A percentile compares a stretch with the other conserved stretches of the same genome.
Conservation (phyloP, 2,113 vertebrate species). For the Laticauda laticaudata region DNA sequence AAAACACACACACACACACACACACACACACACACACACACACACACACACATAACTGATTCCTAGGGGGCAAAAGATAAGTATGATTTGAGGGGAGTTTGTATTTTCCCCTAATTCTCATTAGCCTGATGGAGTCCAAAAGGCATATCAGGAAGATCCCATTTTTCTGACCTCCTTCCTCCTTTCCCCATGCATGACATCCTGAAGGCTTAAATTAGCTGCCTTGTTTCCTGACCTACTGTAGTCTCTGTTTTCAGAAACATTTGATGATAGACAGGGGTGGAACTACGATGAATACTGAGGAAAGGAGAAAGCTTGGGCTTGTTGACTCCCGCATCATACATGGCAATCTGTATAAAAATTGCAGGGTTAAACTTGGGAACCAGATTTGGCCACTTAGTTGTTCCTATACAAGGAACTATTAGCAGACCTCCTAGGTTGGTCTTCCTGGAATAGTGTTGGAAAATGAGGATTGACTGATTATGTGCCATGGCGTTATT, state of each 20-base stretch:
- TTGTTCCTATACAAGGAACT: background rate
- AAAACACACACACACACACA: too few species aligned
- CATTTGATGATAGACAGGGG: background rate
- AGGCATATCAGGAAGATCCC: constrained; percentile 4
- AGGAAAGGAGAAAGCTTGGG: background rate
- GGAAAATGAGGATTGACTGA: background rate
- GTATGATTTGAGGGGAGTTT: background rate
- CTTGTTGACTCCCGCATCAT: background rate
- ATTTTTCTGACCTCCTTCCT: too few species aligned
- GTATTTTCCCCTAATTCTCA: background rate
- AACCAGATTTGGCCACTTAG: background rate
- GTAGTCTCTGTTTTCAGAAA: background rate
- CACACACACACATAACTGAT: background rate
- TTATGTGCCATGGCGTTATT: background rate
- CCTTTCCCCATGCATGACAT: background rate
- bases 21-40: too few species aligned
- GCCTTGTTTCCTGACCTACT: background rate
- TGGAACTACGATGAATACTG: too few species aligned
- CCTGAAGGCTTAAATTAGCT: background rate
- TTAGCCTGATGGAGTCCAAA: background rate
- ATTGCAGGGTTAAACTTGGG: too few species aligned
- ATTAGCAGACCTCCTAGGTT: background rate
- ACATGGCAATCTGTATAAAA: background rate
- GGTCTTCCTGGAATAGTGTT: background rate
- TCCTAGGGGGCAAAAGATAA: background rate